These are phyloP conservation scores for Diplolepis rosae DNA, from an alignment of 2,888 invertebrate genomes.

Conservation along the genomic window DNA sequence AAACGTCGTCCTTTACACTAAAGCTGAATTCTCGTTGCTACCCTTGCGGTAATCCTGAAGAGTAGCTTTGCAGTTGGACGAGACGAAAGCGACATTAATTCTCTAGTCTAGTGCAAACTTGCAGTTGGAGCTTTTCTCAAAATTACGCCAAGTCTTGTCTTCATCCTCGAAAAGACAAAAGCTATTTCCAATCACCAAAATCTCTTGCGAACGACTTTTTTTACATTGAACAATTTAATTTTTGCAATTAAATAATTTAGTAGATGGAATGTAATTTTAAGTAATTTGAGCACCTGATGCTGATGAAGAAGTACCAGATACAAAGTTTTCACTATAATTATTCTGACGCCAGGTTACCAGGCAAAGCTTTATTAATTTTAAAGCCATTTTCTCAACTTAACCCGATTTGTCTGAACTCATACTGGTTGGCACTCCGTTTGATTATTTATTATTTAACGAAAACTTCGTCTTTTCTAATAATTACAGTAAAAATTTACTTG, in stretches of 20 bases:
- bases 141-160: no score
- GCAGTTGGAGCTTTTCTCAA: background rate
- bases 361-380: conserved; percentile 14
- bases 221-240: no score
- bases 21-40: conserved; percentile 33
- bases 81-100: conserved; percentile 40
- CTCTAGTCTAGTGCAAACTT: conserved; percentile 12
- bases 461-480: conserved; percentile 47
- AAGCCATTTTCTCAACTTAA: conserved; percentile 15
- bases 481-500: no score
- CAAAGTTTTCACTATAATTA: conserved; percentile 10
- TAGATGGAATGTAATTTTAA: no score
- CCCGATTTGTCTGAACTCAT: conserved; percentile 3
- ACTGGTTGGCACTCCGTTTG: conserved; percentile 26
- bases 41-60: conserved; percentile 54
- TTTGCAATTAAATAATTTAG: no score
- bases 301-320: no score
- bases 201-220: no score
- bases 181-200: no score
- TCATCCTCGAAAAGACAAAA: no score
- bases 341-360: background rate
- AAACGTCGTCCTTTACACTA: conserved; percentile 48
- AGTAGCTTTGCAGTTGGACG: conserved; percentile 52
- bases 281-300: no score
- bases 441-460: conserved; percentile 50